Conservation (phyloP, 2,797 vertebrate genomes). For the Peromyscus melanophrys region DNA sequence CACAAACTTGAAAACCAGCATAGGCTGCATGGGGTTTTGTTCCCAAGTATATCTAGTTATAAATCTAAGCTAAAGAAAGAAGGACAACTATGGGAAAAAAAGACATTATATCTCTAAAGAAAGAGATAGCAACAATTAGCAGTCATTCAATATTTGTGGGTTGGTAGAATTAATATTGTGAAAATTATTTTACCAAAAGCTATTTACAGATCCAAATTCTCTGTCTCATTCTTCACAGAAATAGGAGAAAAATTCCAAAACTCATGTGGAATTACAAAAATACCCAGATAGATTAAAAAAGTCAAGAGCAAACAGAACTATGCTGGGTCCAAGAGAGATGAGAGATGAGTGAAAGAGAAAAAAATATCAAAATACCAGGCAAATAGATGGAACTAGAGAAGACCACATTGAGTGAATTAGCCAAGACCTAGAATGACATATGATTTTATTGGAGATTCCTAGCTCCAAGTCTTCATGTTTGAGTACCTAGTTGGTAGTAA, state of each 20-base stretch:
- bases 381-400: too few species aligned
- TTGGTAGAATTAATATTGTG: neutral
- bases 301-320: neutral
- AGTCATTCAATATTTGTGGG: neutral
- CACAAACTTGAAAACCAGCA: neutral
- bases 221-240: neutral
- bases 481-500: too few species aligned
- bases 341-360: too few species aligned
- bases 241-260: neutral
- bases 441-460: too few species aligned
- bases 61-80: neutral
- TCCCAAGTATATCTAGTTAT: neutral
- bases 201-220: neutral
- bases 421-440: too few species aligned
- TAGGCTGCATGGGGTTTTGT: neutral
- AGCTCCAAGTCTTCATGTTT: too few species aligned
- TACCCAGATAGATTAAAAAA: neutral
- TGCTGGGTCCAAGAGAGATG: too few species aligned
- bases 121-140: neutral
- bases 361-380: too few species aligned
- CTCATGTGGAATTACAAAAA: neutral
- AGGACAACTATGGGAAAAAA: neutral
- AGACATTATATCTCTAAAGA: neutral
- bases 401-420: too few species aligned
- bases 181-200: neutral